Evolutionary conservation across 2,797 vertebrate genomes (phyloP), one percentile per base, ranked within the genome.

Genomic region (Sciurus vulgaris): DNA sequence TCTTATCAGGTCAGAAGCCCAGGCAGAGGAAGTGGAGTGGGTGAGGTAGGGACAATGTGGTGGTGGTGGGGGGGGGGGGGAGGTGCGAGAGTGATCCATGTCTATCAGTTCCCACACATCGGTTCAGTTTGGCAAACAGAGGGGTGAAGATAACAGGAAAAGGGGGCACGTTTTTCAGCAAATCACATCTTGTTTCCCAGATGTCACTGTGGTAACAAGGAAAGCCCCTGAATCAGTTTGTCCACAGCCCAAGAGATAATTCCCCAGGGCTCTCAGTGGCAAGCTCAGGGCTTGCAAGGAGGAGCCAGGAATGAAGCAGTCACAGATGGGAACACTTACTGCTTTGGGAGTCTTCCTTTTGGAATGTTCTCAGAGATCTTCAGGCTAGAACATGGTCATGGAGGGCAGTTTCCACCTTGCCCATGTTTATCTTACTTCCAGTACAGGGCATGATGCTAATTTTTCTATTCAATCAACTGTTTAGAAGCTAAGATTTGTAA

Each of bases 81-180:
- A 77, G 51, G 5, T 28, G 7, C 56, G 67, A 18, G 38, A 61
- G 9, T 81, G 41, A 67, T 41, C 84, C 69, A 47, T 49, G 7
- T 49, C 35, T 73, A 11, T 85, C 41, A 38, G 18, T 97, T 97
- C 91, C 81, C 94, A 96, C 20, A 87, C 35, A 47, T 41, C 1
- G 0, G n/a, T 14, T 91, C n/a, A 77, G 28, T 69, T 65, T 67
- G 69, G 69, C 89, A 92, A 95, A 89, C 51, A 92, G 67, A 87
- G 11, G 54, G 76, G 26, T 93, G 87, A 96, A 74, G 84, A 94
- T 94, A 97, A 97, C 96, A 97, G 97, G 96, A 97, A 97, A 95
- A 93, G 22, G 47, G 85, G 56, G 44, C 76, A 94, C 0, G 15
- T 38, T 56, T 38, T 76, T 56, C 49, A 91, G 54, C 81, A 86